Evolutionary conservation across 2,797 vertebrate genomes (phyloP).

Genomic region (Selene dorsalis): DNA sequence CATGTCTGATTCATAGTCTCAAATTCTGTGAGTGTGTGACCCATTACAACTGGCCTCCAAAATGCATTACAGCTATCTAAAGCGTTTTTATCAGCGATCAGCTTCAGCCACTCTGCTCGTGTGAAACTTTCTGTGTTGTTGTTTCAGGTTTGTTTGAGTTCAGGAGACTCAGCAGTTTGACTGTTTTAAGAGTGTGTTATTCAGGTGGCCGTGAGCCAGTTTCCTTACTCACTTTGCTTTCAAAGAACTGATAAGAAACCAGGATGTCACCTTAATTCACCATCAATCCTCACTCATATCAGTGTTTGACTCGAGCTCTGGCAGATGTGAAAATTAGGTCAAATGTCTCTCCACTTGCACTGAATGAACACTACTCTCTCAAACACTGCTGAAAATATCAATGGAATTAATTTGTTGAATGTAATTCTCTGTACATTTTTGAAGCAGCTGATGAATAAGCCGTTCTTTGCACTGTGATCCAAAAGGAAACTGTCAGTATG

Average conservation of each 20-base stretch:
- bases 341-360: not conserved
- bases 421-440: not conserved
- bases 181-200: conserved; percentile 8
- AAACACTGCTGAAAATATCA: not conserved
- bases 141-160: conserved; percentile 32
- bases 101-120: not conserved
- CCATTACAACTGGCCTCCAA: not conserved
- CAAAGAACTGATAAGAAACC: conserved; percentile 24
- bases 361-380: not conserved
- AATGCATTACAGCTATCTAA: not conserved
- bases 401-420: not conserved
- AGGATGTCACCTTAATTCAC: not conserved
- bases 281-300: not conserved
- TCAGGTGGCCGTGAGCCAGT: conserved; percentile 10
- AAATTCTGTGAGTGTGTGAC: not conserved
- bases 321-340: not conserved
- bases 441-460: not conserved
- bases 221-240: not conserved
- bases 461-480: conserved; percentile 42
- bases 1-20: not conserved
- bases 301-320: conserved; percentile 15
- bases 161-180: conserved; percentile 15
- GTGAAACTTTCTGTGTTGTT: conserved; percentile 17
- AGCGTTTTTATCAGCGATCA: not conserved
- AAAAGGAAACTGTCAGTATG: conserved; percentile 26